Conservation (phyloP, 2,888 invertebrate genomes). For the Psylliodes chrysocephalus region DNA sequence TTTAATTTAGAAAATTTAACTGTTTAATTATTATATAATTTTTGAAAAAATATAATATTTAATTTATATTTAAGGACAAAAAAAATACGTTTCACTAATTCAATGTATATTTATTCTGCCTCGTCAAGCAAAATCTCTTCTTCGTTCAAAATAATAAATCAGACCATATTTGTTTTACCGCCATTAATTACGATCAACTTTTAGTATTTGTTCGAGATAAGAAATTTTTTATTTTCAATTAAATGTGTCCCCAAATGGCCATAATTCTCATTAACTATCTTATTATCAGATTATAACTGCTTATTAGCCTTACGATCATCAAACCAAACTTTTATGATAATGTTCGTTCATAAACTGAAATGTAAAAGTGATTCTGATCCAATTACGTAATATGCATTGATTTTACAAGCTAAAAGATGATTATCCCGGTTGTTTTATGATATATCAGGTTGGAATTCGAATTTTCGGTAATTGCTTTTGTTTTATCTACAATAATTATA, state of each 20-base stretch:
- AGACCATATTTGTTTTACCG: too few relatives aligned
- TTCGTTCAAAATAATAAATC: too few relatives aligned
- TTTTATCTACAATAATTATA: too few relatives aligned
- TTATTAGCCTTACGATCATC: conserved; percentile 9
- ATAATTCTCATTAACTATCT: neutral
- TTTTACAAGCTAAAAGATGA: conserved; percentile 11
- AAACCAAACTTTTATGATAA: conserved; percentile 11
- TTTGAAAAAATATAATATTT: too few relatives aligned
- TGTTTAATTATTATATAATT: too few relatives aligned
- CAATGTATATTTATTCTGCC: too few relatives aligned
- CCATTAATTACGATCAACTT: neutral
- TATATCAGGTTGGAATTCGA: neutral
- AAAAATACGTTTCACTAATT: too few relatives aligned
- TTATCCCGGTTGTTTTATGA: conserved; percentile 9
- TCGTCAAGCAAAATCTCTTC: too few relatives aligned
- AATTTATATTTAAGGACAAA: too few relatives aligned
- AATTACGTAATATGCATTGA: conserved; percentile 11
- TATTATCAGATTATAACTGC: conserved; percentile 2
- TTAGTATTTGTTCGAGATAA: neutral
- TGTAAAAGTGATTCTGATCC: conserved; percentile 16
- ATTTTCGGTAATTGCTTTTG: too few relatives aligned
- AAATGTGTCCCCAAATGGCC: neutral
- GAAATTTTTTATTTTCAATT: neutral
- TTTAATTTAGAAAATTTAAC: too few relatives aligned
- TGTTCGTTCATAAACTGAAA: conserved; percentile 9